phyloP scores from a whole-genome alignment of 2,113 vertebrate genomes.

The Callaeas wilsoni region DNA sequence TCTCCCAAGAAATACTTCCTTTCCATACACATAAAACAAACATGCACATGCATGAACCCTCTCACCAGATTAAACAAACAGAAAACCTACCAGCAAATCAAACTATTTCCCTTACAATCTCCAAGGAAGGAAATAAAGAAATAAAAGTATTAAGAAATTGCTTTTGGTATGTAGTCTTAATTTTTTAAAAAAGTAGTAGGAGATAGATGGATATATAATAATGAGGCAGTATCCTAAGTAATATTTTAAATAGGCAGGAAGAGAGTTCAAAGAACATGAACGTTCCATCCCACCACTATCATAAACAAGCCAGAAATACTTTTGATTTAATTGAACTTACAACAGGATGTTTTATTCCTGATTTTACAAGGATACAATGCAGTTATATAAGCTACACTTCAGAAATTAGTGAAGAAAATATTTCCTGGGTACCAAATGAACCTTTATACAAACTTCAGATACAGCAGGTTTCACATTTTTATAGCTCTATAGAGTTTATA shows the following conservation, averaged over 20 bases:
- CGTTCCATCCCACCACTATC: neutral
- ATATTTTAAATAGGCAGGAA: neutral
- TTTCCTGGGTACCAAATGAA: neutral
- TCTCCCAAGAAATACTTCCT: neutral
- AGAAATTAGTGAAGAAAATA: conserved; percentile 7
- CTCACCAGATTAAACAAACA: neutral
- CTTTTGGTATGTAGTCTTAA: neutral
- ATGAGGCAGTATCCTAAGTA: neutral
- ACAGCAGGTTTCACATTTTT: neutral
- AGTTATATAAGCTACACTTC: neutral
- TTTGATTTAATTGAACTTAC: conserved; percentile 17
- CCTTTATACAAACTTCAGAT: neutral
- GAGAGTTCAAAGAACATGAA: neutral
- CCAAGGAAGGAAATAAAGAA: neutral
- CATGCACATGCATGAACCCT: neutral
- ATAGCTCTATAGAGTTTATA: neutral
- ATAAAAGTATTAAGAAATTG: neutral
- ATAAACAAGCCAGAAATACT: conserved; percentile 13
- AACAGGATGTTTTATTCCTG: neutral
- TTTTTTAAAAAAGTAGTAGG: neutral
- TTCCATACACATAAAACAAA: neutral
- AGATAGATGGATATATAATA: neutral
- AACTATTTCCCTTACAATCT: neutral
- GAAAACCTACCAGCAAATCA: neutral
- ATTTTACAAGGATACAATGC: neutral